These are phyloP conservation scores for Nineta flava DNA, from an alignment of 2,888 invertebrate species.

Conservation along the genomic window DNA sequence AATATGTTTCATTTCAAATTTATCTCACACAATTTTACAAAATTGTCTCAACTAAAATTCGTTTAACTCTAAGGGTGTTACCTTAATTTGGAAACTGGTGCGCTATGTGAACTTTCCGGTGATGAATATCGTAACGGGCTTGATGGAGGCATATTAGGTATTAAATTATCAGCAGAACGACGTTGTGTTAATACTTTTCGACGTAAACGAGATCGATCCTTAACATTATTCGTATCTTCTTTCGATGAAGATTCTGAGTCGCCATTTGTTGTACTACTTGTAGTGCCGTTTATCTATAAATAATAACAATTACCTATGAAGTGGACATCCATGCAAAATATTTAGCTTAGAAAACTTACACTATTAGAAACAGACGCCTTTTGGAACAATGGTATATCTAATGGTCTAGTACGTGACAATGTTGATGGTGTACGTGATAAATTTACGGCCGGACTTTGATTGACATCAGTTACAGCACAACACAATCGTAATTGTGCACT, in stretches of 20 bases:
- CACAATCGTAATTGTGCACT: conserved; percentile 4
- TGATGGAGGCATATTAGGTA: conserved; percentile 2
- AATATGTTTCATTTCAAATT: no score
- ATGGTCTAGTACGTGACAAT: conserved; percentile 22
- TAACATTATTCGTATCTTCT: neutral
- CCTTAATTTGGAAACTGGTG: conserved; percentile 4
- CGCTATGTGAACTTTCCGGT: conserved; percentile 6
- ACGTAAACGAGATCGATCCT: conserved; percentile 1
- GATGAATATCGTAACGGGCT: conserved; percentile 5
- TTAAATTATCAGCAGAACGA: conserved; percentile 7
- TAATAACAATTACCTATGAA: neutral
- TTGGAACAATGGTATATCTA: conserved; percentile 11
- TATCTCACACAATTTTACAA: no score
- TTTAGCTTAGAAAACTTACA: no score
- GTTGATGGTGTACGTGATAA: conserved; percentile 12
- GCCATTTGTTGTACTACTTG: neutral
- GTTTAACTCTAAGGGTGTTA: neutral
- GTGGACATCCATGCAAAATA: no score
- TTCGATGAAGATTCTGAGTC: neutral
- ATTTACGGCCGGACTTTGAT: conserved; percentile 4
- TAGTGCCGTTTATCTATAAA: conserved; percentile 2
- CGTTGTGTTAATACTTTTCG: conserved; percentile 4
- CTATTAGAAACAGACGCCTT: no score
- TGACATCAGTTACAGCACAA: conserved; percentile 7
- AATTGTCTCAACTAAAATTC: no score